phyloP scores from a whole-genome alignment of 30 jellyfish, hydroid and myxozoan species.

The Aurelia aurita region DNA sequence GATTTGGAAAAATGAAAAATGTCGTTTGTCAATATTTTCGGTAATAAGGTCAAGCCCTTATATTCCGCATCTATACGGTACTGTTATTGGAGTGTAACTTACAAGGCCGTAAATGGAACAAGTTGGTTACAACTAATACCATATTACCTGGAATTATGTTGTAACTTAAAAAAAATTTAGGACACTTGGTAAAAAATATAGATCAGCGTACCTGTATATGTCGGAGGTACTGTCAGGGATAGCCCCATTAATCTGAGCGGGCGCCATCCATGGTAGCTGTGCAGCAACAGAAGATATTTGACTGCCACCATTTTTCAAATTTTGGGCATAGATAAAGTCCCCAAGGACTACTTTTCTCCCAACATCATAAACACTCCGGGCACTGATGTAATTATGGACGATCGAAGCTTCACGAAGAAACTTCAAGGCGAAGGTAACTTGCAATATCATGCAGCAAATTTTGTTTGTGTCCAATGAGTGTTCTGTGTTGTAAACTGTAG shows the following conservation, averaged over 20 bases:
- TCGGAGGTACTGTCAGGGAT: slow-evolving; percentile 48
- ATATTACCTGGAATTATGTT: too few relatives aligned
- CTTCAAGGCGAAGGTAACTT: slow-evolving; percentile 25
- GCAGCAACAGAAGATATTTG: slow-evolving; percentile 37
- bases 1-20: too few relatives aligned
- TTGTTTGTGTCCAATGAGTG: background rate
- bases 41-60: too few relatives aligned
- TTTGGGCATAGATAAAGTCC: slow-evolving; percentile 51
- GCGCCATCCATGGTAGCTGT: slow-evolving; percentile 76
- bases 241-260: slow-evolving; percentile 63
- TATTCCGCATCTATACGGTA: too few relatives aligned
- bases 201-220: slow-evolving; percentile 50
- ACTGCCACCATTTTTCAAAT: background rate
- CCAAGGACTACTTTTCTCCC: slow-evolving; percentile 19
- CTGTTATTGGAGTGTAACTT: too few relatives aligned
- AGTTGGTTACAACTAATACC: too few relatives aligned
- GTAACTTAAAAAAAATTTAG: too few relatives aligned
- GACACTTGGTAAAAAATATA: too few relatives aligned
- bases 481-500: background rate
- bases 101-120: too few relatives aligned
- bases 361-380: slow-evolving; percentile 23
- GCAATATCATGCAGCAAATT: slow-evolving; percentile 1
- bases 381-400: slow-evolving; percentile 58
- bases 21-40: too few relatives aligned
- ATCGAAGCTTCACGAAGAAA: slow-evolving; percentile 12